These are phyloP conservation scores for Dolichallabes microphthalmus DNA, from an alignment of 2,113 vertebrate genomes.

Conservation along the genomic window DNA sequence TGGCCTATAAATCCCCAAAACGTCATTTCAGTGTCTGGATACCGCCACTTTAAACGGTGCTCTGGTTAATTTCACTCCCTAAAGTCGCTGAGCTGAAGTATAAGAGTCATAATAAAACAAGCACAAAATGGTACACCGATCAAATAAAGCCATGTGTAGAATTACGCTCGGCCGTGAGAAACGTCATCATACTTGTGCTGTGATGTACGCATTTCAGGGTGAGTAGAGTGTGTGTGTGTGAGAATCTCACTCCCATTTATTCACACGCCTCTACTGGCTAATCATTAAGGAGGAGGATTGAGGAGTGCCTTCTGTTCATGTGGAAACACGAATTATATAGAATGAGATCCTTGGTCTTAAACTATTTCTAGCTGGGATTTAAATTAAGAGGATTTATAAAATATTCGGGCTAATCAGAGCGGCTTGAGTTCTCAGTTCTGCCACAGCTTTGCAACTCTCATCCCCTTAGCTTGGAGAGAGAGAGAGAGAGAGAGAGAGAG, in stretches of 20 bases:
- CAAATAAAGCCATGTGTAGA: neutral
- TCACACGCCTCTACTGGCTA: neutral
- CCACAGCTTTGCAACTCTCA: neutral
- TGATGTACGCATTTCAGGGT: neutral
- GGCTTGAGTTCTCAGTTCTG: too few species aligned
- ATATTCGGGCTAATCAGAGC: neutral
- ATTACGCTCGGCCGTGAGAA: neutral
- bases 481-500: too few species aligned
- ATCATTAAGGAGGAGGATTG: neutral
- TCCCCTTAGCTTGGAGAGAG: neutral
- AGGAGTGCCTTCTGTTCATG: neutral
- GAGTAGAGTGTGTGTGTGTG: neutral
- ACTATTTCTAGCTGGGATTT: neutral
- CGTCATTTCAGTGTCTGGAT: neutral
- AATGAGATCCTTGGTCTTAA: neutral
- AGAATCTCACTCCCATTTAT: neutral
- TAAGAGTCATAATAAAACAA: neutral
- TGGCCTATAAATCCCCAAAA: neutral
- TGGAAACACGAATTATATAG: neutral
- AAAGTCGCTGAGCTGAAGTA: neutral
- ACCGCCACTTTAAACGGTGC: neutral
- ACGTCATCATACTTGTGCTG: neutral
- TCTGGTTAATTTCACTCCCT: neutral
- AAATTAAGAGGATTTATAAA: neutral
- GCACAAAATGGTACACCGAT: too few species aligned